Conservation (phyloP, 2,888 invertebrate species). For the Malacosoma neustria region DNA sequence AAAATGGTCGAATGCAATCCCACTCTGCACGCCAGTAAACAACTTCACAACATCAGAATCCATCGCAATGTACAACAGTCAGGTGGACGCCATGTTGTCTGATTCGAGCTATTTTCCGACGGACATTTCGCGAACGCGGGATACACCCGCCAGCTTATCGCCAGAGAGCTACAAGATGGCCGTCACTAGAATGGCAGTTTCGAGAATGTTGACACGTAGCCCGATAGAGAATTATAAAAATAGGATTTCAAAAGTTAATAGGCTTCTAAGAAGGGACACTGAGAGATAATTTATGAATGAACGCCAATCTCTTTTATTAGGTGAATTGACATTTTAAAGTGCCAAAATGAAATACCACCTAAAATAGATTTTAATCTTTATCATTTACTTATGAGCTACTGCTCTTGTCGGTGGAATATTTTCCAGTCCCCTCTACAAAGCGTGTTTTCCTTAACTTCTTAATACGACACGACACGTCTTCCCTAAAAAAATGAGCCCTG, state of each 20-base stretch:
- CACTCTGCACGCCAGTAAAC: slow-evolving; percentile 77
- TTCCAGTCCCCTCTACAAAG: too few relatives aligned
- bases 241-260: slow-evolving; percentile 54
- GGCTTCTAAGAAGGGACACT: slow-evolving; percentile 49
- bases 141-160: slow-evolving; percentile 59
- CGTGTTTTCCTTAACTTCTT: too few relatives aligned
- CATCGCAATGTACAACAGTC: slow-evolving; percentile 53
- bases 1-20: slow-evolving; percentile 91
- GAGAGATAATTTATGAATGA: slow-evolving; percentile 50
- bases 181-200: slow-evolving; percentile 52
- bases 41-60: slow-evolving; percentile 56
- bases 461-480: too few relatives aligned
- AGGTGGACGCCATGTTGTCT: slow-evolving; percentile 64
- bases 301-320: too few relatives aligned
- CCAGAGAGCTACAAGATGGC: slow-evolving; percentile 59
- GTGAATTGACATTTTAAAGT: too few relatives aligned
- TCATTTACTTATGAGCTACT: too few relatives aligned
- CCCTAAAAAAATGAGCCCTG: too few relatives aligned
- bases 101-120: slow-evolving; percentile 37
- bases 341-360: too few relatives aligned
- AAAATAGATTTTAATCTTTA: too few relatives aligned
- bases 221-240: slow-evolving; percentile 58
- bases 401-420: too few relatives aligned
- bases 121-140: slow-evolving; percentile 53
- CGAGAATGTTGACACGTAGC: slow-evolving; percentile 40